phyloP scores from a whole-genome alignment of 2,113 vertebrate species.

The Axis porcinus region DNA sequence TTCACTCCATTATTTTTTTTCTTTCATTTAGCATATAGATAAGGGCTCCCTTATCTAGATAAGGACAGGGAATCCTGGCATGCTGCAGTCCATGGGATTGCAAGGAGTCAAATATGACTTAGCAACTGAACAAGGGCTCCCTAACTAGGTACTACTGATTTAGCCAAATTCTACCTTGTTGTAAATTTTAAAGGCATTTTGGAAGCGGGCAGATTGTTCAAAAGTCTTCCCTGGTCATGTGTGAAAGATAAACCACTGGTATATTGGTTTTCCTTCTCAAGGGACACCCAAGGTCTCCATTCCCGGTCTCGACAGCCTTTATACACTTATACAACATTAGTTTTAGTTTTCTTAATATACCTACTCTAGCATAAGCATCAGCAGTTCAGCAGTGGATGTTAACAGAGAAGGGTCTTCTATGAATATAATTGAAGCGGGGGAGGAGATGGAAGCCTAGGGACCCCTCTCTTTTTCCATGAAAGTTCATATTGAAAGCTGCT shows the following conservation, averaged over 20 bases:
- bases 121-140: neutral
- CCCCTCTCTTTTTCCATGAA: neutral
- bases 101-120: neutral
- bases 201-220: neutral
- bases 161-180: neutral
- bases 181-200: neutral
- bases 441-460: neutral
- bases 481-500: neutral
- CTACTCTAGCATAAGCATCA: neutral
- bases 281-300: neutral
- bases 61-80: neutral
- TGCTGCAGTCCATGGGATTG: neutral
- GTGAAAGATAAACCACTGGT: neutral
- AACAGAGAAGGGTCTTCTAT: neutral
- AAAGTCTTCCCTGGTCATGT: neutral
- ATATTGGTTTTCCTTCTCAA: neutral
- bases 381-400: neutral
- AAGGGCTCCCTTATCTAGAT: neutral
- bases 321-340: neutral
- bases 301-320: neutral
- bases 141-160: neutral
- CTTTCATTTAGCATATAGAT: neutral
- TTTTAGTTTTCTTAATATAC: neutral
- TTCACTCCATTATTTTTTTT: neutral
- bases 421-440: accelerated